Evolutionary conservation across 2,888 invertebrate species (phyloP), one percentile per base, ranked within the genome.

Genomic region (Drosophila histrio): DNA sequence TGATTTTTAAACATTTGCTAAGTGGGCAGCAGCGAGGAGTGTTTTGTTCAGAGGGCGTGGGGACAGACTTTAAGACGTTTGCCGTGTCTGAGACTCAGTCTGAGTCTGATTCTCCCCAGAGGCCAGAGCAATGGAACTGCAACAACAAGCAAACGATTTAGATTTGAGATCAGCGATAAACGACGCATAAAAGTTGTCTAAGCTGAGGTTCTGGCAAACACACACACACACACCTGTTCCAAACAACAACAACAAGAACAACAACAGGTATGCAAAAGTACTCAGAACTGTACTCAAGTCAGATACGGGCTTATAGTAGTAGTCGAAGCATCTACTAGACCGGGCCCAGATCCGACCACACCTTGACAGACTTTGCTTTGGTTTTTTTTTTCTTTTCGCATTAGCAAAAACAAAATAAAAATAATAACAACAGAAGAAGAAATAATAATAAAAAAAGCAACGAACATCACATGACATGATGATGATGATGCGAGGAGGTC

Each of bases 381-480:
- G 22, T 49, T 15, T 8, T 34, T 9, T 36, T 30, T 30, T n/a
- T 30, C n/a, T 30, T 3, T 28, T 39, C 44, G 46, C 44, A 54
- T 44, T 54, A 47, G 47, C 38, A 36, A 46, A 57, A 57, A 41
- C 19, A 26, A 38, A 36, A 39, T 2, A 6, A 17, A n/a, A 76
- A 67, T 62, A 46, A 54, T 32, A 59, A 43, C 54, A 67, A 49
- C 34, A 39, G 38, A 60, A 28, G 3, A 38, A 54, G 38, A 68
- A 19, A 47, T 53, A 30, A 30, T 8, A 65, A n/a, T 34, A 49
- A 54, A 59, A 46, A 61, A 28, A 21, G 21, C 70, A 21, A 19
- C 70, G 62, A 69, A 80, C 87, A 87, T 87, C 79, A 85, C 76
- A 85, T 82, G 79, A 85, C 79, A 81, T 60, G 75, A 78, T 60